phyloP scores from a whole-genome alignment of 2,113 vertebrate species.

The Mionectes macconnelli region DNA sequence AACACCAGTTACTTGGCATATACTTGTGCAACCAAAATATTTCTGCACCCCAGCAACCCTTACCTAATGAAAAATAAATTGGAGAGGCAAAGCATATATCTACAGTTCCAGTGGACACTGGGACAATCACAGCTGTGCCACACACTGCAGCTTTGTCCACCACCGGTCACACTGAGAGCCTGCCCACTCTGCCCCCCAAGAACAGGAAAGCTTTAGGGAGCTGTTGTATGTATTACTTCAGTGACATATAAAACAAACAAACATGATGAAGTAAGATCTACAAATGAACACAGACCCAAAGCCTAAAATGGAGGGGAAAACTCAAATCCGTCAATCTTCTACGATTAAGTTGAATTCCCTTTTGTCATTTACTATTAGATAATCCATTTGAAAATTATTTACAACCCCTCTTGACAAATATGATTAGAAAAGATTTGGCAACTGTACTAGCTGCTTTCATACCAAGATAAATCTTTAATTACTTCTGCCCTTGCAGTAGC shows the following conservation, averaged over 20 bases:
- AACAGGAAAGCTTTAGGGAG: background rate
- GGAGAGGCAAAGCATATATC: background rate
- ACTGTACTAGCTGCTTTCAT: background rate
- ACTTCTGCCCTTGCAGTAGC: background rate
- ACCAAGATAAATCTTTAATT: conserved; percentile 5
- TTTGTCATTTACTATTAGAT: background rate
- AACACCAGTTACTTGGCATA: background rate
- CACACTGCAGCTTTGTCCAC: background rate
- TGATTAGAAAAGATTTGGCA: conserved; percentile 16
- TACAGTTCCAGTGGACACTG: background rate
- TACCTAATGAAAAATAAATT: background rate
- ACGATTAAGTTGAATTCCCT: background rate
- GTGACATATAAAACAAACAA: background rate
- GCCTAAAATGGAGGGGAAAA: background rate
- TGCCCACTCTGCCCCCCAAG: background rate
- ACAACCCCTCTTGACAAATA: background rate
- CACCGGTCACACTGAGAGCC: background rate
- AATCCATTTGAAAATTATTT: conserved; percentile 34
- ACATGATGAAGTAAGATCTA: background rate
- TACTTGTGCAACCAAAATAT: background rate
- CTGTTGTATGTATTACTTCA: background rate
- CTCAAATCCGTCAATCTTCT: background rate
- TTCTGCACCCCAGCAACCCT: background rate
- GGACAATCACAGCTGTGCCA: background rate
- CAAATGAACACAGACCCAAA: background rate